Conservation (phyloP, 2,888 invertebrate species). For the Alsophila aescularia region DNA sequence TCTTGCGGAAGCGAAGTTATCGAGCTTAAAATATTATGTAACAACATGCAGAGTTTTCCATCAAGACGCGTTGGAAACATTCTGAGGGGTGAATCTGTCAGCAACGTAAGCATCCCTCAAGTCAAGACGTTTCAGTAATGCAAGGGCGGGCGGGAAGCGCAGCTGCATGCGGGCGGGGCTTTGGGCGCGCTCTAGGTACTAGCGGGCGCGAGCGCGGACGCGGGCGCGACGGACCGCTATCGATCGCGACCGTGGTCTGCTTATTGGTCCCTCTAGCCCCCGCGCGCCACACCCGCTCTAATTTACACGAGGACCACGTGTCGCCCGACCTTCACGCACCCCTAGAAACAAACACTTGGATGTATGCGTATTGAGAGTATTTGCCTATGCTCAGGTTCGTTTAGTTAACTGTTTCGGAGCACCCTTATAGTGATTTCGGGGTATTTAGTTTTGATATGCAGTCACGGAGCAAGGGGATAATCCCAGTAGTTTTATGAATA, state of each 20-base stretch:
- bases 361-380: slow-evolving; percentile 26
- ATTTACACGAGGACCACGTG: slow-evolving; percentile 64
- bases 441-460: slow-evolving; percentile 1
- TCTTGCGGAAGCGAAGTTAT: not conserved
- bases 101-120: slow-evolving; percentile 20
- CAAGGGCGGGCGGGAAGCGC: slow-evolving; percentile 36
- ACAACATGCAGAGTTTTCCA: not conserved
- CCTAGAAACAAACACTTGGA: slow-evolving; percentile 44
- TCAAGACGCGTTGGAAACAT: not conserved
- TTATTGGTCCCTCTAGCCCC: slow-evolving; percentile 46
- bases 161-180: slow-evolving; percentile 44
- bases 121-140: slow-evolving; percentile 36
- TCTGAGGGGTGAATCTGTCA: slow-evolving; percentile 12
- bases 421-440: slow-evolving; percentile 5
- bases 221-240: slow-evolving; percentile 52
- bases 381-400: slow-evolving; percentile 20
- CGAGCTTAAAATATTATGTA: not conserved
- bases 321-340: slow-evolving; percentile 61
- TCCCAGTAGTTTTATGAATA: not conserved
- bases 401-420: slow-evolving; percentile 12
- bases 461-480: not conserved
- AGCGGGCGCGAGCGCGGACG: slow-evolving; percentile 48
- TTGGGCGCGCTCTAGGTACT: slow-evolving; percentile 40
- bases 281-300: slow-evolving; percentile 50
- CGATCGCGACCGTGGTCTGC: slow-evolving; percentile 53